phyloP scores from a whole-genome alignment of 1,140 invertebrate species.

The Phocides pigmalion region DNA sequence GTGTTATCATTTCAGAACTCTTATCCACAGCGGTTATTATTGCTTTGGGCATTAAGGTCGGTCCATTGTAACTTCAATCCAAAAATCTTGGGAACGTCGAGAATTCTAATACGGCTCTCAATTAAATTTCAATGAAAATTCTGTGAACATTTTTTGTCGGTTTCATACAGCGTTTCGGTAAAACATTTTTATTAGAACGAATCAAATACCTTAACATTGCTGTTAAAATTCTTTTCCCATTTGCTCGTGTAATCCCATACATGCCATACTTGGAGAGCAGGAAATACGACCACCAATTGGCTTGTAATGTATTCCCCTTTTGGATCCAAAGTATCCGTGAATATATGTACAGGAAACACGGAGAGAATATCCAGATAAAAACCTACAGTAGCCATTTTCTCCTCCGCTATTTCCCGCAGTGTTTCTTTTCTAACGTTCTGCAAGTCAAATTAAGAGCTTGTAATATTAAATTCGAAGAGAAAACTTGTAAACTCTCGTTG shows the following conservation, averaged over 20 bases:
- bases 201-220: constrained; percentile 59
- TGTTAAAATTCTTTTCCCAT: constrained; percentile 63
- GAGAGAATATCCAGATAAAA: constrained; percentile 74
- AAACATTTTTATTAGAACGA: no score
- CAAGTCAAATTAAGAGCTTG: constrained; percentile 28
- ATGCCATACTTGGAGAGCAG: constrained; percentile 72
- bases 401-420: constrained; percentile 67
- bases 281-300: constrained; percentile 55
- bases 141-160: no score
- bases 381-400: constrained; percentile 68
- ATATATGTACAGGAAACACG: constrained; percentile 67
- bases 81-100: no score
- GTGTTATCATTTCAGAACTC: no score
- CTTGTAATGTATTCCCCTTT: constrained; percentile 48
- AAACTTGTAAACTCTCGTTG: no score
- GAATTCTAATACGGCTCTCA: no score
- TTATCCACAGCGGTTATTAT: no score
- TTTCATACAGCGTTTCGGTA: no score
- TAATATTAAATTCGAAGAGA: constrained; percentile 1
- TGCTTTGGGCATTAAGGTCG: no score
- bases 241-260: constrained; percentile 66
- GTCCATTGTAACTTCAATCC: no score
- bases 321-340: constrained; percentile 65
- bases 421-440: constrained; percentile 66
- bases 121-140: no score